Evolutionary conservation across 2,113 vertebrate species (phyloP), one percentile per base, ranked within the genome.

Genomic region (Carassius auratus): DNA sequence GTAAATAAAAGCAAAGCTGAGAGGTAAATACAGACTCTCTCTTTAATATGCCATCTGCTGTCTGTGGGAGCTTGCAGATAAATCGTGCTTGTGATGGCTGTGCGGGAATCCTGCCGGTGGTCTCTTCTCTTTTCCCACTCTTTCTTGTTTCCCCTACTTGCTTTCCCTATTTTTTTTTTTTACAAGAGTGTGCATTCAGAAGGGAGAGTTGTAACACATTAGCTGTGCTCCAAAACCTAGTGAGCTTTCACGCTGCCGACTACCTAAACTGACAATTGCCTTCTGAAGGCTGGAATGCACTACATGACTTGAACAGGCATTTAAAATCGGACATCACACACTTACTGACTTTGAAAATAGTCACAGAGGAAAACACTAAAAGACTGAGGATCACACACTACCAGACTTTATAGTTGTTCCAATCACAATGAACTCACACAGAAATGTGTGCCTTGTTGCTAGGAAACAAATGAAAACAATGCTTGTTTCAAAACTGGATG

Each of bases 1-100:
- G 76, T 84, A 81, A 83, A 86, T 79, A 76, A 85, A 83, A 81
- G 45, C 42, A 80, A 85, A 73, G 62, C 66, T 59, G 50, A 73
- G 64, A 75, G 69, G 33, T 55, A 71, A 76, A 68, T 66, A 85
- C 83, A 77, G 74, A 78, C 76, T 59, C 62, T 85, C 33, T 71
- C 45, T 85, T 26, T 81, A 61, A 73, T 74, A 74, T 57, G 33
- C 42, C 64, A 74, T 81, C 68, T 75, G 68, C 55, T 74, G 57
- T 52, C 52, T 26, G n/a, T 81, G 77, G 17, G 57, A 62, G 19
- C 14, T n/a, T 30, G 21, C 50, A 57, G 61, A 85, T n/a, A 59
- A 80, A 64, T 45, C 14, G 59, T 8, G 59, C 36, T 45, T 80
- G 1, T 23, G 77, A 45, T 80, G 57, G 57, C 6, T 26, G 77